These are phyloP conservation scores for Erebia aethiops DNA, from an alignment of 2,888 invertebrate species.

Conservation along the genomic window DNA sequence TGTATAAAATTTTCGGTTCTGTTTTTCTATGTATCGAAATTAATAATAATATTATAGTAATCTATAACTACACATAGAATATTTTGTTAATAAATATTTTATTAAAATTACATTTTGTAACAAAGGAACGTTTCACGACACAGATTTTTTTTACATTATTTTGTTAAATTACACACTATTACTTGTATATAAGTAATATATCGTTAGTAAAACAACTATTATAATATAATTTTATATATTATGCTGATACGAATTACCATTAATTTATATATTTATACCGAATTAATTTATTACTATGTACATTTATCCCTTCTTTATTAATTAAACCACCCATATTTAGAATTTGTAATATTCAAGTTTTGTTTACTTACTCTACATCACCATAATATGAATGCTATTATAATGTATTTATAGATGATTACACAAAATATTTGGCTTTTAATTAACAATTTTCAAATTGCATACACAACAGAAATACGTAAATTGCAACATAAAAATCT, in stretches of 20 bases:
- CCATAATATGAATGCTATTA: slow-evolving; percentile 44
- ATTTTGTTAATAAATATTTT: slow-evolving; percentile 56
- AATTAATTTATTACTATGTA: slow-evolving; percentile 64
- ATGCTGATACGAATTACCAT: slow-evolving; percentile 64
- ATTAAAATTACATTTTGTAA: slow-evolving; percentile 69
- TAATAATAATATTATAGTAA: slow-evolving; percentile 43
- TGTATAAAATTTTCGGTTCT: slow-evolving; percentile 57
- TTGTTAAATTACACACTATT: slow-evolving; percentile 46
- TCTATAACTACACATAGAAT: slow-evolving; percentile 66
- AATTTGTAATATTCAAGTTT: slow-evolving; percentile 58
- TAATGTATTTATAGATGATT: slow-evolving; percentile 15
- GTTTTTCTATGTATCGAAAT: slow-evolving; percentile 47
- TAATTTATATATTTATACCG: slow-evolving; percentile 62
- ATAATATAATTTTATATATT: slow-evolving; percentile 45
- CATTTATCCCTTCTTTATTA: slow-evolving; percentile 48
- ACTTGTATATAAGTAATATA: slow-evolving; percentile 54
- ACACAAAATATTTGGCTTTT: slow-evolving; percentile 3
- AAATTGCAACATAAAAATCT: too few species aligned
- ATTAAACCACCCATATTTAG: slow-evolving; percentile 63
- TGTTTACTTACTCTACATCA: slow-evolving; percentile 55
- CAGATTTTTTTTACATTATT: slow-evolving; percentile 58
- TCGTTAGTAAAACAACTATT: slow-evolving; percentile 36
- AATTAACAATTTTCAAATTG: not conserved
- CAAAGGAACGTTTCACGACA: slow-evolving; percentile 77
- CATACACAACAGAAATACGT: too few species aligned